Percentiles rank a stretch among this genome's conserved stretches.
These are phyloP conservation scores for Gymnocephalus cernua DNA, from an alignment of 2,113 vertebrate species.

Conservation along the genomic window DNA sequence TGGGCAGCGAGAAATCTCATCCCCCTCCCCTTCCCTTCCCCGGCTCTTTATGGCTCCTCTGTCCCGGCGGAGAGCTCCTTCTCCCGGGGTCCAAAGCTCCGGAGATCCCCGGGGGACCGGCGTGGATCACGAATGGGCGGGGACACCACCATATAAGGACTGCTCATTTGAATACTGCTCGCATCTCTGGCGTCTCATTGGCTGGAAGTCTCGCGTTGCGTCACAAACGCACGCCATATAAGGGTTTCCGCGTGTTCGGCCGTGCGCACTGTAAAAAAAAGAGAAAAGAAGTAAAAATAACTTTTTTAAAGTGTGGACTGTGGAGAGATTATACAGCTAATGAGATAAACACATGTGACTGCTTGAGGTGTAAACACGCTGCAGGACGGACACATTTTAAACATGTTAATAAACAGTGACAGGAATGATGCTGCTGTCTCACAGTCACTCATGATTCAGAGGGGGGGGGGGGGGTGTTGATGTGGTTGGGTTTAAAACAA, in stretches of 20 bases:
- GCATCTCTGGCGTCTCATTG: conserved; percentile 68
- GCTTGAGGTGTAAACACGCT: no score
- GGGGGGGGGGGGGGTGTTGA: no score
- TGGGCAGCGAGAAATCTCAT: conserved; percentile 82
- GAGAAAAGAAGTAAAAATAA: not conserved
- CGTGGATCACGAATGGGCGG: conserved; percentile 70
- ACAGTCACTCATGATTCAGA: no score
- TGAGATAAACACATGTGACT: no score
- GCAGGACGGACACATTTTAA: no score
- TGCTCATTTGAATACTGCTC: conserved; percentile 64
- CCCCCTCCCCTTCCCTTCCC: conserved; percentile 83
- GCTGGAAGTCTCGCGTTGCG: conserved; percentile 54
- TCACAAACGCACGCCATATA: conserved; percentile 68
- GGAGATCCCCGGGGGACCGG: conserved; percentile 78
- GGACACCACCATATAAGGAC: conserved; percentile 73
- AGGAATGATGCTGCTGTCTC: no score
- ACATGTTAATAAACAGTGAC: no score
- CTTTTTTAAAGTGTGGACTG: no score
- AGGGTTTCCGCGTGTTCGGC: conserved; percentile 66
- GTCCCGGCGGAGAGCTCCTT: conserved; percentile 87
- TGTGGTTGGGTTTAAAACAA: no score
- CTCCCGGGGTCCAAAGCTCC: conserved; percentile 80
- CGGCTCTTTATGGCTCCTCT: conserved; percentile 81
- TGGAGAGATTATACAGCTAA: no score
- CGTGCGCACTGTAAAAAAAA: conserved; percentile 35